A percentile compares a stretch with the other conserved stretches of the same genome.
Conservation (phyloP, 2,888 invertebrate genomes). For the Drosophila rubida region DNA sequence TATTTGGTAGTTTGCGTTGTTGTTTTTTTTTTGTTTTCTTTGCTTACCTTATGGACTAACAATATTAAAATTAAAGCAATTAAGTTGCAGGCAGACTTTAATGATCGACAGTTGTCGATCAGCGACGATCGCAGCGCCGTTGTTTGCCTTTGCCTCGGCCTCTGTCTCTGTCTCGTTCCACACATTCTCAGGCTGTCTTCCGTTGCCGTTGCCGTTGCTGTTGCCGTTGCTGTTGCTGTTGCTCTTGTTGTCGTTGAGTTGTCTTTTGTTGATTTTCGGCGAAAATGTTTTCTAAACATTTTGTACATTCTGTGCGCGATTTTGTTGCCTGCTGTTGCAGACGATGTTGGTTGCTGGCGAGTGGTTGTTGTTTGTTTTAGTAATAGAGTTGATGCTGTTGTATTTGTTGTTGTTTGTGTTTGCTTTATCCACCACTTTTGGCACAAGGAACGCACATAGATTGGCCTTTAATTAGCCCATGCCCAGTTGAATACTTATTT, state of each 20-base stretch:
- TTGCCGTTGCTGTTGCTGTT: conserved; percentile 19
- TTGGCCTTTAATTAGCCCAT: conserved; percentile 67
- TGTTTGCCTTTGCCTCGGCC: conserved; percentile 40
- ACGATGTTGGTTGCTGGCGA: conserved; percentile 51
- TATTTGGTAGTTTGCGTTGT: conserved; percentile 11
- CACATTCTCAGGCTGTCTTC: conserved; percentile 70
- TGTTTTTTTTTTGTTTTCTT: conserved; percentile 23
- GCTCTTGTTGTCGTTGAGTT: conserved; percentile 25
- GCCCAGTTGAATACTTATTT: conserved; percentile 38
- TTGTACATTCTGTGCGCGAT: conserved; percentile 77
- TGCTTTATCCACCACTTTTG: conserved; percentile 38
- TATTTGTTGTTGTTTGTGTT: conserved; percentile 25
- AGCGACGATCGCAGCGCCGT: conserved; percentile 57
- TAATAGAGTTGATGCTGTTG: conserved; percentile 5
- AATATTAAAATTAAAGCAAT: conserved; percentile 82
- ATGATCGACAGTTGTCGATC: conserved; percentile 78
- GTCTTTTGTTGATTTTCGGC: conserved; percentile 81
- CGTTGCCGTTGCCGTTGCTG: conserved; percentile 20
- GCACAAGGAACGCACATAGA: conserved; percentile 51
- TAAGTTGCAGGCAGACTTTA: conserved; percentile 81
- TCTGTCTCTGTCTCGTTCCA: conserved; percentile 51
- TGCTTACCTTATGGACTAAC: conserved; percentile 84
- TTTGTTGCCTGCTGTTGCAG: conserved; percentile 46
- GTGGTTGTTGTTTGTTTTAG: conserved; percentile 26
- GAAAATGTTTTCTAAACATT: conserved; percentile 85